phyloP scores from a whole-genome alignment of 2,888 invertebrate species.

The Globia sparganii region DNA sequence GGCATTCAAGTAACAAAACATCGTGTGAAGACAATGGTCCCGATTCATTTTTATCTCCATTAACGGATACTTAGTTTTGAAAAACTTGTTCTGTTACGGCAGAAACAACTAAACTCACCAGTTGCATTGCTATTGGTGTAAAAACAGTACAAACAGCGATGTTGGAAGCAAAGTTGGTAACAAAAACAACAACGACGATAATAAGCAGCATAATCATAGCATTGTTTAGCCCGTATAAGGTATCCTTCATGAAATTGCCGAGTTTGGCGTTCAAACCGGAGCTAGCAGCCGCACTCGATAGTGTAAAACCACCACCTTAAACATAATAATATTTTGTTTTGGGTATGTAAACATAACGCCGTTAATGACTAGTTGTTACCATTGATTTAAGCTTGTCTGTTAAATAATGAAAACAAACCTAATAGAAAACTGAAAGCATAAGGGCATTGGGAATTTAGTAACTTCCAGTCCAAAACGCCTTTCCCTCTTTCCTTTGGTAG shows the following conservation, averaged over 20 bases:
- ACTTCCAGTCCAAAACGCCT: slow-evolving; percentile 76
- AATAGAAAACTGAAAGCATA: slow-evolving; percentile 82
- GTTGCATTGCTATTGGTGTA: slow-evolving; percentile 80
- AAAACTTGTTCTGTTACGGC: not conserved
- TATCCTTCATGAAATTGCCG: slow-evolving; percentile 56
- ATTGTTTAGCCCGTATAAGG: not conserved
- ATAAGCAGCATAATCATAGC: slow-evolving; percentile 69
- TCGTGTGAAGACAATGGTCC: too few relatives aligned
- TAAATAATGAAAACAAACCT: slow-evolving; percentile 68
- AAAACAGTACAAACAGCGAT: slow-evolving; percentile 83
- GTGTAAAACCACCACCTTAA: slow-evolving; percentile 81
- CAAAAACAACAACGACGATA: slow-evolving; percentile 72
- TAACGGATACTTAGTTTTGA: too few relatives aligned
- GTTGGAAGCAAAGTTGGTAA: slow-evolving; percentile 86
- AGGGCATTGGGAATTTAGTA: slow-evolving; percentile 76
- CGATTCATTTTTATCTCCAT: too few relatives aligned
- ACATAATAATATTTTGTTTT: not conserved
- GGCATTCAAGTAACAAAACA: too few relatives aligned
- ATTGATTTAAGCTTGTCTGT: not conserved
- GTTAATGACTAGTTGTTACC: not conserved
- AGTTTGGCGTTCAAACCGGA: slow-evolving; percentile 78
- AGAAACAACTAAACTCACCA: slow-evolving; percentile 72
- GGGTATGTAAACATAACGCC: too few relatives aligned
- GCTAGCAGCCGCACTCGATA: slow-evolving; percentile 75
- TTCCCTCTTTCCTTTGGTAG: slow-evolving; percentile 72